Conservation (phyloP, 2,113 vertebrate genomes). For the Crotophaga sulcirostris region DNA sequence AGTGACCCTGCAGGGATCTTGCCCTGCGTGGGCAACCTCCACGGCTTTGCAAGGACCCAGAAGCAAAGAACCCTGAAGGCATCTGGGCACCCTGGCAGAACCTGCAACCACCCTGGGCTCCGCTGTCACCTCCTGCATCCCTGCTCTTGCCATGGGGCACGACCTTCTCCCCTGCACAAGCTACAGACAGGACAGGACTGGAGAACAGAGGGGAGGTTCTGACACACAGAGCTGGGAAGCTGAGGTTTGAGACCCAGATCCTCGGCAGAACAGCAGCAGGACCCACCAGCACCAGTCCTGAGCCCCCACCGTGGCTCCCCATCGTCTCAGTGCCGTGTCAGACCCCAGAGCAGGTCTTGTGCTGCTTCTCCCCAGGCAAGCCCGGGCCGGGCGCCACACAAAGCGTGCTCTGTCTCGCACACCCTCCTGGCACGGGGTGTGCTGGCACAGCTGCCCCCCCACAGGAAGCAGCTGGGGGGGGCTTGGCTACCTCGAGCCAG, state of each 20-base stretch:
- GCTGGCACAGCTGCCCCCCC: neutral
- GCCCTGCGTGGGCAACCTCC: neutral
- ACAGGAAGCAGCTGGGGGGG: neutral
- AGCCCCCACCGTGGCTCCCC: neutral
- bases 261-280: fast-evolving
- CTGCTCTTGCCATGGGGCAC: fast-evolving
- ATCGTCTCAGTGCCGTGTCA: neutral
- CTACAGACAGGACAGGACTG: neutral
- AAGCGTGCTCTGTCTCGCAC: neutral
- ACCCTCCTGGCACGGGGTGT: neutral
- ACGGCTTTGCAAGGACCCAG: neutral
- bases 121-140: neutral
- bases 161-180: fast-evolving
- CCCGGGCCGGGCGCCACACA: neutral
- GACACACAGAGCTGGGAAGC: neutral
- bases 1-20: neutral
- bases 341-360: neutral
- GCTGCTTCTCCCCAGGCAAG: neutral
- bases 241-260: neutral
- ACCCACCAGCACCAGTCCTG: fast-evolving
- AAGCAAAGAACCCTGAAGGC: neutral
- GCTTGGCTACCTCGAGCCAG: neutral
- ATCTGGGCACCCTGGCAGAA: neutral
- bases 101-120: neutral
- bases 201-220: neutral